Evolutionary conservation across 2,797 vertebrate species (phyloP).

Genomic region (Carduelis carduelis): DNA sequence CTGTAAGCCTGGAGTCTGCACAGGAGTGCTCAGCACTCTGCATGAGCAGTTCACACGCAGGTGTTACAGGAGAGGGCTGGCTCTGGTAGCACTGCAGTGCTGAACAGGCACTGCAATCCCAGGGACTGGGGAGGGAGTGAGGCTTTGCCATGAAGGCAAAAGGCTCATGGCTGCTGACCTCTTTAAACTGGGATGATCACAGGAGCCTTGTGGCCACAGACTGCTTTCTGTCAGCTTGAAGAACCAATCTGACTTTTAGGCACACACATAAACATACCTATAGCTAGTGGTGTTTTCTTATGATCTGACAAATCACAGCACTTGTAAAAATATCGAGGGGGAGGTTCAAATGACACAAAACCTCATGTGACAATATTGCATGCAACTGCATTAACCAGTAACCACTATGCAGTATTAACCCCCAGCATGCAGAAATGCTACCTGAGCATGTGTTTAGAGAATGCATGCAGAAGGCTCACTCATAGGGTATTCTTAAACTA

Average conservation of each 20-base stretch:
- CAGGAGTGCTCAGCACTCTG: not conserved
- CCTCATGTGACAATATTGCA: slow-evolving; percentile 70
- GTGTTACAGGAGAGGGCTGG: not conserved
- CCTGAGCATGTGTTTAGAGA: slow-evolving; percentile 52
- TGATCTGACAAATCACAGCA: slow-evolving; percentile 44
- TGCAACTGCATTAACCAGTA: slow-evolving; percentile 64
- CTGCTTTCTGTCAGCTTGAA: not conserved
- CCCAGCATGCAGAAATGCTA: slow-evolving; percentile 70
- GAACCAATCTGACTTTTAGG: not conserved
- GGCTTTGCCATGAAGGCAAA: not conserved
- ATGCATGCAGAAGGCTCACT: slow-evolving; percentile 62
- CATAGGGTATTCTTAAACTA: slow-evolving; percentile 8
- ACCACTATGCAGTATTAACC: slow-evolving; percentile 44
- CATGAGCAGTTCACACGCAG: not conserved
- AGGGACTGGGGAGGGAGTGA: not conserved
- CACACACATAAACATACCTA: not conserved
- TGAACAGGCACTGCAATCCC: not conserved
- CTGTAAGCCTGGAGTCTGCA: not conserved
- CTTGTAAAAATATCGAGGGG: slow-evolving; percentile 53
- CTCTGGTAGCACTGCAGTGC: not conserved
- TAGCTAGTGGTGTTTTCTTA: slow-evolving; percentile 47
- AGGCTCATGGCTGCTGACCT: not conserved
- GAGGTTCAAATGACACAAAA: slow-evolving; percentile 51
- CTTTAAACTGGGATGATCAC: not conserved
- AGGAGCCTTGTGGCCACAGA: not conserved